Conservation (phyloP, 2,797 vertebrate genomes). For the Leuciscus waleckii region DNA sequence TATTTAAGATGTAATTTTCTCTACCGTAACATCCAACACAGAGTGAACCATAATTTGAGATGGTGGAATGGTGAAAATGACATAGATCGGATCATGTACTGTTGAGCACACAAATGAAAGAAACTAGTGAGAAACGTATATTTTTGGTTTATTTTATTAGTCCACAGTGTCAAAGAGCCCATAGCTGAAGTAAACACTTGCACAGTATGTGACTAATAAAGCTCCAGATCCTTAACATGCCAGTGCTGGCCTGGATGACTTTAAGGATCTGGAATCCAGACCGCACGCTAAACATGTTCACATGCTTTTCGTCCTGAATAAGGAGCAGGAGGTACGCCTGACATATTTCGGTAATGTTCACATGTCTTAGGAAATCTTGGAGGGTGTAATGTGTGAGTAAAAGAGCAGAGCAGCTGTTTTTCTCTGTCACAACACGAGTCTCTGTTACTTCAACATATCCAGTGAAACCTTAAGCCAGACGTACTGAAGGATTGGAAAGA, state of each 20-base stretch:
- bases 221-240: not conserved
- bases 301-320: conserved; percentile 6
- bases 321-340: conserved; percentile 16
- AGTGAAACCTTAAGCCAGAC: conserved; percentile 48
- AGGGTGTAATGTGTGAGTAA: conserved; percentile 36
- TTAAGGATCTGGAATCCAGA: not conserved
- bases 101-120: not conserved
- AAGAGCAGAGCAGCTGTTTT: conserved; percentile 54
- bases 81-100: not conserved
- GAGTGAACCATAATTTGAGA: not conserved
- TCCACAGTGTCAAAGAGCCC: not conserved
- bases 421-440: conserved; percentile 46
- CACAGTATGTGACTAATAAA: not conserved
- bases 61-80: not conserved
- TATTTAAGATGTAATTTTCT: not conserved
- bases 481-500: conserved; percentile 18
- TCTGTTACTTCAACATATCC: conserved; percentile 39
- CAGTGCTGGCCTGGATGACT: not conserved
- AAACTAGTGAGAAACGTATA: not conserved
- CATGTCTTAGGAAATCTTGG: conserved; percentile 37
- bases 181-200: not conserved
- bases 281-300: conserved; percentile 19
- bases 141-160: not conserved
- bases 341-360: conserved; percentile 52
- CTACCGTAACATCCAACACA: not conserved